Conservation (phyloP, 2,797 vertebrate genomes). For the Netta rufina region DNA sequence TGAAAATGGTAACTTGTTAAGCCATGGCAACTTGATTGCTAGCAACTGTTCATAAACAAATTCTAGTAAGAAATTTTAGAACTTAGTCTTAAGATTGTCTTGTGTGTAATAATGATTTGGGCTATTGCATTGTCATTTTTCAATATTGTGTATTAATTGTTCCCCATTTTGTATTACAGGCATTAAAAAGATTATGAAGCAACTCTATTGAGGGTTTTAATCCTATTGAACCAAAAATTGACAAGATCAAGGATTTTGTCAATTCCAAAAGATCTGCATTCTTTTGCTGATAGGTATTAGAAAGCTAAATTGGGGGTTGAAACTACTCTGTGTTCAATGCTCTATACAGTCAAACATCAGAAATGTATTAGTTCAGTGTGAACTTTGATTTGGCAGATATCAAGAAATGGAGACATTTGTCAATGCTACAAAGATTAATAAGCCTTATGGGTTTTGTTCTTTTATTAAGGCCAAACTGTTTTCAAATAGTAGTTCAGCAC, state of each 20-base stretch:
- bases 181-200: not conserved
- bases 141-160: not conserved
- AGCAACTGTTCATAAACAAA: not conserved
- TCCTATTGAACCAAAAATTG: not conserved
- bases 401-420: not conserved
- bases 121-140: not conserved
- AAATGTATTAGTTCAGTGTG: not conserved
- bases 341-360: not conserved
- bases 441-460: not conserved
- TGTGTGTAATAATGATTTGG: not conserved
- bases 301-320: not conserved
- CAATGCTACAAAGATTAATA: not conserved
- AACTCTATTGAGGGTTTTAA: not conserved
- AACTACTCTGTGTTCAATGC: not conserved
- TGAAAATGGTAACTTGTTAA: not conserved
- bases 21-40: not conserved
- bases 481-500: conserved; percentile 99
- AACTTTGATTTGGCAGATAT: not conserved
- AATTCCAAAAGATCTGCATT: not conserved
- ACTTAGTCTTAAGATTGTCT: conserved; percentile 1
- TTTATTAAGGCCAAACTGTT: conserved; percentile 96
- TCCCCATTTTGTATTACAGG: not conserved
- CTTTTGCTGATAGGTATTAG: not conserved
- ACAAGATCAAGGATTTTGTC: conserved; percentile 1
- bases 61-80: not conserved